Evolutionary conservation across 2,113 vertebrate species (phyloP).

Genomic region (Passer domesticus): DNA sequence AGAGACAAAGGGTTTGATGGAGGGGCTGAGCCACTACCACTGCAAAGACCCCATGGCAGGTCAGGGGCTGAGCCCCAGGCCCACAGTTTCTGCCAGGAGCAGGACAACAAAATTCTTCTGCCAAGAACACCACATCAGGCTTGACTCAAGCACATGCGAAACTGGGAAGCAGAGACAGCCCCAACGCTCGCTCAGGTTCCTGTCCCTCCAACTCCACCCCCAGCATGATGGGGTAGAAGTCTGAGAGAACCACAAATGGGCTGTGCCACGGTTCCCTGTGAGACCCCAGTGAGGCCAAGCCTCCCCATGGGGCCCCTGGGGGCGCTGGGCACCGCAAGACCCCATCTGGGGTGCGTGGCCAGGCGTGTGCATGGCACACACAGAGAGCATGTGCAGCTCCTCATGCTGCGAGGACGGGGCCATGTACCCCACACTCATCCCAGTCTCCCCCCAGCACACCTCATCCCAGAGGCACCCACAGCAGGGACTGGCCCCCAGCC

Average conservation of each 20-base stretch:
- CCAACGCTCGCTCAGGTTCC: fast-evolving
- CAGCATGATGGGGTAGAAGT: neutral
- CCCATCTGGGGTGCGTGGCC: fast-evolving
- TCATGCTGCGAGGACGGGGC: fast-evolving
- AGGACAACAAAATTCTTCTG: neutral
- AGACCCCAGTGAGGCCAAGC: neutral
- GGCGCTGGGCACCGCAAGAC: fast-evolving
- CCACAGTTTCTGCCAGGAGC: neutral
- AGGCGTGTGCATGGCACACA: fast-evolving
- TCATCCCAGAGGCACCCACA: fast-evolving
- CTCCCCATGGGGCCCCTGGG: fast-evolving
- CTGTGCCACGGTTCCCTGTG: neutral
- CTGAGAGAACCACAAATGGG: neutral
- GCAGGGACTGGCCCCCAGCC: neutral
- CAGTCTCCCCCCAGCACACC: fast-evolving
- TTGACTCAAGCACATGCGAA: fast-evolving
- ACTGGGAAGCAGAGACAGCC: neutral
- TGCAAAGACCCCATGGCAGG: neutral
- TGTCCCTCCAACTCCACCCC: neutral
- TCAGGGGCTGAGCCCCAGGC: neutral
- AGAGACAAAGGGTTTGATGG: neutral
- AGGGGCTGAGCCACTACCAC: neutral
- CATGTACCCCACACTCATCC: fast-evolving
- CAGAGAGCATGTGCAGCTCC: fast-evolving
- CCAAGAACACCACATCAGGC: neutral